Conservation (phyloP, 2,113 vertebrate species). For the Proteles cristata region DNA sequence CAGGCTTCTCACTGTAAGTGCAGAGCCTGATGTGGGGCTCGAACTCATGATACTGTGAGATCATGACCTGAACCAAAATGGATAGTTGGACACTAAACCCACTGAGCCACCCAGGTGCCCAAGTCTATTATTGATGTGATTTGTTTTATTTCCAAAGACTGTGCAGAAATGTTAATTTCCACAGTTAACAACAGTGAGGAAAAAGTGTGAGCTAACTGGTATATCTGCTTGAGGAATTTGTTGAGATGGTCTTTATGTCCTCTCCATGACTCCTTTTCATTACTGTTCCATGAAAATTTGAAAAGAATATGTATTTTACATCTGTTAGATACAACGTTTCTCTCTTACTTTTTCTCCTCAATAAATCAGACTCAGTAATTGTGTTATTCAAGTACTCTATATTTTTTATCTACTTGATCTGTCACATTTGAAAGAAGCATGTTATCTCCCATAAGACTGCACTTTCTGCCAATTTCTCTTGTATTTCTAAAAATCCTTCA, state of each 20-base stretch:
- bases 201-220: background rate
- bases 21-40: too few species aligned
- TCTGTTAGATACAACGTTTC: background rate
- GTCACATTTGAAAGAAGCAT: background rate
- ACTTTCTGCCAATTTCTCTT: slow-evolving; percentile 29
- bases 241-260: background rate
- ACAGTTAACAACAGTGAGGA: background rate
- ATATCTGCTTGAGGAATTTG: background rate
- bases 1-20: too few species aligned
- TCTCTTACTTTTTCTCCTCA: background rate
- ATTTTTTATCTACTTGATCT: slow-evolving; percentile 25
- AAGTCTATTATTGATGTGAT: background rate
- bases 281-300: background rate
- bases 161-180: background rate
- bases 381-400: background rate
- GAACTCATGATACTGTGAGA: too few species aligned
- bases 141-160: background rate
- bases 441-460: background rate
- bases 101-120: too few species aligned
- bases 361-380: slow-evolving; percentile 42
- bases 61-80: too few species aligned
- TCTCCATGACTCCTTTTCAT: background rate
- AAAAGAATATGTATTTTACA: background rate
- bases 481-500: slow-evolving; percentile 52
- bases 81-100: too few species aligned